Conservation (phyloP, 1,140 invertebrate genomes). For the Bilobella aurantiaca region DNA sequence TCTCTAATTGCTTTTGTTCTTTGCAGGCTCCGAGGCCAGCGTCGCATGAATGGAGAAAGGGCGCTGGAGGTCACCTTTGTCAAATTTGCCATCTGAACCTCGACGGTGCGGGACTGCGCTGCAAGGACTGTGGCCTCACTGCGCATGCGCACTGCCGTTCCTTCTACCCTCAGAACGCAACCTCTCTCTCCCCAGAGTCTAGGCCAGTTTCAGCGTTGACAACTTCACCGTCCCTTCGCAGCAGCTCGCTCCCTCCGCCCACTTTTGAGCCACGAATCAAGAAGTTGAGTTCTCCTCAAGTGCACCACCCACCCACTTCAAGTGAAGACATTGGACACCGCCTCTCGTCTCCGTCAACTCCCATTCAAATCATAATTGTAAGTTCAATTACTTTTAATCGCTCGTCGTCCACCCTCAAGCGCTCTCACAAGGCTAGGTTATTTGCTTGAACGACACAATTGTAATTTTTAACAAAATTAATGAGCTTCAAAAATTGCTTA, state of each 20-base stretch:
- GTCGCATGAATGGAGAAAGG: conserved; percentile 26
- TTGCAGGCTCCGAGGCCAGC: conserved; percentile 27
- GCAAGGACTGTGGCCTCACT: conserved; percentile 21
- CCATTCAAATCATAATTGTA: conserved; percentile 23
- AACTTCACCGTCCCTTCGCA: not conserved
- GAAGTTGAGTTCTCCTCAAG: conserved; percentile 14
- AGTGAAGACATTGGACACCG: conserved; percentile 9
- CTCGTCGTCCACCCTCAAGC: no score
- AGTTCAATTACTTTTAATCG: no score
- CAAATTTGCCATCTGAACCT: conserved; percentile 27
- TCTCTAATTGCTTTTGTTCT: not conserved
- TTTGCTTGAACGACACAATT: no score
- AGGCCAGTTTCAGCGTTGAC: not conserved
- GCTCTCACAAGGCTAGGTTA: no score
- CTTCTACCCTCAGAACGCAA: conserved; percentile 13
- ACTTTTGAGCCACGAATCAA: conserved; percentile 29
- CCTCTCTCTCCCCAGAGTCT: no score
- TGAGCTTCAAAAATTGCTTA: no score
- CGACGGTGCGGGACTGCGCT: conserved; percentile 24
- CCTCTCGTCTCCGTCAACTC: conserved; percentile 22
- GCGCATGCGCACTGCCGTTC: conserved; percentile 26
- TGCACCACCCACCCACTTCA: not conserved
- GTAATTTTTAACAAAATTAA: no score
- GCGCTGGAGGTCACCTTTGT: conserved; percentile 18
- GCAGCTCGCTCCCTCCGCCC: not conserved